These are phyloP conservation scores for Lepus townsendii DNA, from an alignment of 2,797 vertebrate species.

Conservation along the genomic window DNA sequence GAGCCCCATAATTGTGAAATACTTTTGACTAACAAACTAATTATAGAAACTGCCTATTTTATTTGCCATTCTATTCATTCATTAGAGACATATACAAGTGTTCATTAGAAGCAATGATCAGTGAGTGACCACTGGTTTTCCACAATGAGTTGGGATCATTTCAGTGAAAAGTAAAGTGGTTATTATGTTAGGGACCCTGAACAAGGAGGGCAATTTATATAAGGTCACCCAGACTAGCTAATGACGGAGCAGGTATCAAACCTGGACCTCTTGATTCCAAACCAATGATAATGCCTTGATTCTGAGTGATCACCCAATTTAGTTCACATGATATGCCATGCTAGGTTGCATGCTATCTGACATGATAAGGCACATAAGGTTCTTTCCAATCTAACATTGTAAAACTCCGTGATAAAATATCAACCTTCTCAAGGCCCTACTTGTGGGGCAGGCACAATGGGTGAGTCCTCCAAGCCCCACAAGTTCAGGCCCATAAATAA, in stretches of 20 bases:
- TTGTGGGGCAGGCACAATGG: neutral
- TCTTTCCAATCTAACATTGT: neutral
- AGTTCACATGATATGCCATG: neutral
- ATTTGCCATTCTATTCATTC: neutral
- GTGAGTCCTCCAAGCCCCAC: too few relatives aligned
- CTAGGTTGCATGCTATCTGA: neutral
- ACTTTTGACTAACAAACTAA: constrained; percentile 18
- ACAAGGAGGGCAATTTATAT: neutral
- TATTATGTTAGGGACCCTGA: neutral
- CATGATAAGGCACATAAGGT: neutral
- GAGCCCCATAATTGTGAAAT: neutral
- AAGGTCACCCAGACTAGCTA: neutral
- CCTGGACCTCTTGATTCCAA: neutral
- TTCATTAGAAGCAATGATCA: neutral
- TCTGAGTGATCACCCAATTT: neutral
- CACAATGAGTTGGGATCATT: neutral
- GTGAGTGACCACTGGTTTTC: neutral
- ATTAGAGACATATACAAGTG: neutral
- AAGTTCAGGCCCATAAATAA: neutral
- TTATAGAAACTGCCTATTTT: neutral
- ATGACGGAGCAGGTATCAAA: neutral
- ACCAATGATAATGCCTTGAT: neutral
- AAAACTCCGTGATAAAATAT: neutral
- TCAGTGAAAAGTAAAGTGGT: neutral
- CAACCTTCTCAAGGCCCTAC: neutral